Percentiles rank a stretch among this genome's conserved stretches.
Evolutionary conservation across 1,140 invertebrate genomes (phyloP).

Genomic region (Cydia strobilella): DNA sequence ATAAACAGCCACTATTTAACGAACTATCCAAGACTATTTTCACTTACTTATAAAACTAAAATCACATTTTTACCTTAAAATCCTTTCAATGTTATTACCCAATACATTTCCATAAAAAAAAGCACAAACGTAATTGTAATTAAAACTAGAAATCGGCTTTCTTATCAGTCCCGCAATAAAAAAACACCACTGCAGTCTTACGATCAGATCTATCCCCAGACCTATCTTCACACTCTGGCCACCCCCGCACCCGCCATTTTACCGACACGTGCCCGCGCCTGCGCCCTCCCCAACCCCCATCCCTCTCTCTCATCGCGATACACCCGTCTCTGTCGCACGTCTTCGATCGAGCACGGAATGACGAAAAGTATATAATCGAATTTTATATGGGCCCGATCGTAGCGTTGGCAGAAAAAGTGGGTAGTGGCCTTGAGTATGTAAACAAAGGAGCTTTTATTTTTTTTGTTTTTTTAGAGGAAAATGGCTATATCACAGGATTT

Average conservation of each 20-base stretch:
- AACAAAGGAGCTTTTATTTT: slow-evolving; percentile 22
- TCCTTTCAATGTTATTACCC: too few species aligned
- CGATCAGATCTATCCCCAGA: slow-evolving; percentile 44
- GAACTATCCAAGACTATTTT: too few species aligned
- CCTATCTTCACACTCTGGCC: slow-evolving; percentile 41
- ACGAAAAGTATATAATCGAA: slow-evolving; percentile 78
- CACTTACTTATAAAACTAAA: too few species aligned
- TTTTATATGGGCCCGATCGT: slow-evolving; percentile 62
- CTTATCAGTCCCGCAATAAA: too few species aligned
- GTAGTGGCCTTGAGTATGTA: slow-evolving; percentile 48
- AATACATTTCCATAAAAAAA: too few species aligned
- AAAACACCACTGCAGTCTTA: background rate
- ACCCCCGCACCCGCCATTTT: slow-evolving; percentile 43
- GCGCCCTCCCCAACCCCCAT: slow-evolving; percentile 45
- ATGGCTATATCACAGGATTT: background rate
- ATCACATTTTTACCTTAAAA: too few species aligned
- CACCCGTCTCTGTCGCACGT: slow-evolving; percentile 46
- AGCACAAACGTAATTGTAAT: too few species aligned
- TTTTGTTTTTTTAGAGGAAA: background rate
- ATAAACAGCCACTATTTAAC: too few species aligned
- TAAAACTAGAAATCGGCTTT: too few species aligned
- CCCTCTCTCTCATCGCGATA: slow-evolving; percentile 48
- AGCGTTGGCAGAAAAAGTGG: slow-evolving; percentile 51
- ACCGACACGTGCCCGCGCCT: slow-evolving; percentile 69
- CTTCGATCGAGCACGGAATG: slow-evolving; percentile 75